Percentiles rank a stretch among this genome's conserved stretches.
Evolutionary conservation across 2,888 invertebrate genomes (phyloP).

Genomic region (Orthosia gracilis): DNA sequence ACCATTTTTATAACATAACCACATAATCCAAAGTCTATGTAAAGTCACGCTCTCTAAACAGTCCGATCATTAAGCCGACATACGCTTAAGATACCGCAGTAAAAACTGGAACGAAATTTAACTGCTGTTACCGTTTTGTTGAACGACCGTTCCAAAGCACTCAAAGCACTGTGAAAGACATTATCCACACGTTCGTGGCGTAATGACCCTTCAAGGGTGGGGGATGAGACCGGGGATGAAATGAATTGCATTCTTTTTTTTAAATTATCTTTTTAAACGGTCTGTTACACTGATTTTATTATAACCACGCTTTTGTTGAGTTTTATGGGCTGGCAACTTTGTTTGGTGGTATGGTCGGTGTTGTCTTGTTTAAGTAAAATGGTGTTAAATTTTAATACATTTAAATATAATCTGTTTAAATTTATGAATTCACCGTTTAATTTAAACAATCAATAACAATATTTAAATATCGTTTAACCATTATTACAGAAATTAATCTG

Average conservation of each 20-base stretch:
- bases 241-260: conserved; percentile 65
- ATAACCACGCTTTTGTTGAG: conserved; percentile 52
- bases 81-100: conserved; percentile 60
- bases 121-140: conserved; percentile 74
- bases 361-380: neutral
- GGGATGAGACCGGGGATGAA: conserved; percentile 65
- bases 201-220: conserved; percentile 79
- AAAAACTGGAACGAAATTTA: conserved; percentile 73
- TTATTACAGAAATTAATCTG: neutral
- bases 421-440: too few relatives aligned
- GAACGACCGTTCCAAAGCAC: conserved; percentile 74
- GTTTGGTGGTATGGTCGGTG: neutral
- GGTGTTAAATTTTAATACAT: neutral
- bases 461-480: conserved; percentile 3
- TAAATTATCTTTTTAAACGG: conserved; percentile 66
- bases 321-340: conserved; percentile 46
- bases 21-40: conserved; percentile 23
- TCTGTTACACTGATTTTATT: conserved; percentile 67
- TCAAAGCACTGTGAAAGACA: conserved; percentile 74
- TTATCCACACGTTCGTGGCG: conserved; percentile 81
- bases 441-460: neutral
- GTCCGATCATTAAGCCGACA: conserved; percentile 54
- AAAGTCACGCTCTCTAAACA: conserved; percentile 29
- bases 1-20: neutral
- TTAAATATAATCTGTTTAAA: neutral